Percentiles rank a stretch among this genome's conserved stretches.
phyloP scores from a whole-genome alignment of 2,113 vertebrate genomes.

The Lepus timidus region DNA sequence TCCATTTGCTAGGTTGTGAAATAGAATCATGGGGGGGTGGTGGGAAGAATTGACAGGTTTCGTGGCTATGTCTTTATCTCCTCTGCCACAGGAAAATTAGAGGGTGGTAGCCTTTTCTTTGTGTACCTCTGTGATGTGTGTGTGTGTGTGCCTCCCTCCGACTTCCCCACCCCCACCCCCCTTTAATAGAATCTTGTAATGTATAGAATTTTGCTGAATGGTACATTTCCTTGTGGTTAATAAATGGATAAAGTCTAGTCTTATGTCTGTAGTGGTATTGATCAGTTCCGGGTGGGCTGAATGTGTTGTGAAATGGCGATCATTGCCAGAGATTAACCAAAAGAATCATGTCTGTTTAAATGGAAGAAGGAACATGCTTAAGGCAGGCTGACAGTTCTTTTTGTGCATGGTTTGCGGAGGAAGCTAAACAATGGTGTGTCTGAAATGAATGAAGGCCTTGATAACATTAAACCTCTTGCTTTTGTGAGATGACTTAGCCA shows the following conservation, averaged over 20 bases:
- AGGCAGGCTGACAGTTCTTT: slow-evolving; percentile 74
- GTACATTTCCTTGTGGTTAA: slow-evolving; percentile 89
- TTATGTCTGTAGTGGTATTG: slow-evolving; percentile 91
- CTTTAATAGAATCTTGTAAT: slow-evolving; percentile 79
- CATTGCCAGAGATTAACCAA: slow-evolving; percentile 85
- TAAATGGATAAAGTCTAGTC: slow-evolving; percentile 90
- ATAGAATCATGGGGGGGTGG: slow-evolving; percentile 31
- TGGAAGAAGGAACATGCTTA: slow-evolving; percentile 69
- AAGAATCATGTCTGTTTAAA: slow-evolving; percentile 80
- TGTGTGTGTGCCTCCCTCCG: slow-evolving; percentile 26
- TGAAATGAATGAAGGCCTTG: slow-evolving; percentile 80
- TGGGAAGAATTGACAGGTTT: slow-evolving; percentile 72
- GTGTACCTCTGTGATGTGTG: slow-evolving; percentile 76
- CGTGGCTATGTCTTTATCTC: slow-evolving; percentile 73
- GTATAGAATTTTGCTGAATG: slow-evolving; percentile 89
- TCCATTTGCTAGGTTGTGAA: slow-evolving; percentile 58
- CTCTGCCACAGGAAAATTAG: slow-evolving; percentile 76
- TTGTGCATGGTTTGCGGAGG: slow-evolving; percentile 74
- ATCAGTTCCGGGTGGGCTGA: slow-evolving; percentile 88
- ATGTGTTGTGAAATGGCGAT: slow-evolving; percentile 89
- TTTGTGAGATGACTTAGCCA: slow-evolving; percentile 72
- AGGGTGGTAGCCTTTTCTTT: slow-evolving; percentile 84
- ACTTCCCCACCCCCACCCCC: slow-evolving; percentile 14
- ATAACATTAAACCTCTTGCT: slow-evolving; percentile 72
- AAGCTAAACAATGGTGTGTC: slow-evolving; percentile 83